Conservation (phyloP, 2,888 invertebrate genomes). For the Tinea semifulvella region DNA sequence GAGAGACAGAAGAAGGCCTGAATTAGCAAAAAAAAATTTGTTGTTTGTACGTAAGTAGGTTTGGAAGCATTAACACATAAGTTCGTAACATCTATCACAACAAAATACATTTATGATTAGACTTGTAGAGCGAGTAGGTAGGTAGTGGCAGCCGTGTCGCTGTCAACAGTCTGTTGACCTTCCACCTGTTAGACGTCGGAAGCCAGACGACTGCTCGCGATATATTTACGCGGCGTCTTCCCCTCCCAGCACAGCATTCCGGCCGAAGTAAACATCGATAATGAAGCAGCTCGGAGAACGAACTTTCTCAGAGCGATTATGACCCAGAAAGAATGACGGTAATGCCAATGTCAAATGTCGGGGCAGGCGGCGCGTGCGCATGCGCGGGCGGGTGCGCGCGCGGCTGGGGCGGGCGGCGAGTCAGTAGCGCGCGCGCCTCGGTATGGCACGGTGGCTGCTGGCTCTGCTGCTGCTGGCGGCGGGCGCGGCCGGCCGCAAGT, state of each 20-base stretch:
- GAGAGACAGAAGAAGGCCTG: too few species aligned
- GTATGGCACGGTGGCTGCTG: constrained; percentile 63
- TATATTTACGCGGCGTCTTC: not conserved
- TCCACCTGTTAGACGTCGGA: not conserved
- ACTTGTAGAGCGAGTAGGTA: too few species aligned
- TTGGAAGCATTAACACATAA: too few species aligned
- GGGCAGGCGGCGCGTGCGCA: constrained; percentile 24
- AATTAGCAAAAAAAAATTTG: too few species aligned
- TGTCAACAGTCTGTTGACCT: not conserved
- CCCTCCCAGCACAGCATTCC: not conserved
- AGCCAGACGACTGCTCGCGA: too few species aligned
- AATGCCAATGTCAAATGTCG: constrained; percentile 19
- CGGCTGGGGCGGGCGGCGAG: constrained; percentile 33
- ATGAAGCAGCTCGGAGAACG: constrained; percentile 4
- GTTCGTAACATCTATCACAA: too few species aligned
- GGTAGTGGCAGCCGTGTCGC: too few species aligned
- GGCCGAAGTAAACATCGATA: constrained; percentile 7
- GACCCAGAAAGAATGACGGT: constrained; percentile 7
- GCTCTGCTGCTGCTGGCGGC: constrained; percentile 64
- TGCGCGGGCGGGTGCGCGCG: constrained; percentile 24
- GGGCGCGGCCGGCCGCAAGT: constrained; percentile 48
- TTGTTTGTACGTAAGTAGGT: too few species aligned
- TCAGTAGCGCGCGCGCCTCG: constrained; percentile 61
- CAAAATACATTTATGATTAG: too few species aligned
- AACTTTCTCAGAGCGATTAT: constrained; percentile 1